A percentile compares a stretch with the other conserved stretches of the same genome.
Conservation (phyloP, 2,113 vertebrate species). For the Otocyon megalotis region DNA sequence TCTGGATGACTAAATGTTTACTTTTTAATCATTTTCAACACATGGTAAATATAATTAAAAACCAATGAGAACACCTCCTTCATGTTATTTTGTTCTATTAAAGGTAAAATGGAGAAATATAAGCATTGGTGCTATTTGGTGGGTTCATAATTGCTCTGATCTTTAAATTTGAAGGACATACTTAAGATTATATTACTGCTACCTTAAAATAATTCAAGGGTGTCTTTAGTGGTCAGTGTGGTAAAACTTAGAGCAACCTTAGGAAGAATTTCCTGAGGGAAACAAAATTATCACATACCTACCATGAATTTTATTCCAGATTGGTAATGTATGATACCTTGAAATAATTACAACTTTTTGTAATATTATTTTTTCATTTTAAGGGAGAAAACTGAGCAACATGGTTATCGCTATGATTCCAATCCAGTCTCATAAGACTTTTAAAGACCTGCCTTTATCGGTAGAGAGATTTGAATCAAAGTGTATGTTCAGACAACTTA, state of each 20-base stretch:
- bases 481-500: background rate
- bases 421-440: background rate
- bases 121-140: background rate
- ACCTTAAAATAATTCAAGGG: background rate
- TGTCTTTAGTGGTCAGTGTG: background rate
- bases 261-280: background rate
- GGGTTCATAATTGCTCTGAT: background rate
- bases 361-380: background rate
- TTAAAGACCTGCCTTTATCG: background rate
- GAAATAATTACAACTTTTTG: background rate
- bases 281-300: background rate
- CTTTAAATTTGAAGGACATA: background rate
- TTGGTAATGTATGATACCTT: background rate
- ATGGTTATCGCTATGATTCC: background rate
- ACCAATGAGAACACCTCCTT: background rate
- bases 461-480: background rate
- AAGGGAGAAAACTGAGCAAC: background rate
- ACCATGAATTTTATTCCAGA: background rate
- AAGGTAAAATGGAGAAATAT: background rate
- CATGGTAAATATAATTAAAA: background rate
- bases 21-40: conserved; percentile 27
- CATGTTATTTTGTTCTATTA: background rate
- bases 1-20: background rate
- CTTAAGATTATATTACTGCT: background rate
- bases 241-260: background rate